phyloP scores from a whole-genome alignment of 2,888 invertebrate genomes.

The Aphelenchoides bicaudatus region DNA sequence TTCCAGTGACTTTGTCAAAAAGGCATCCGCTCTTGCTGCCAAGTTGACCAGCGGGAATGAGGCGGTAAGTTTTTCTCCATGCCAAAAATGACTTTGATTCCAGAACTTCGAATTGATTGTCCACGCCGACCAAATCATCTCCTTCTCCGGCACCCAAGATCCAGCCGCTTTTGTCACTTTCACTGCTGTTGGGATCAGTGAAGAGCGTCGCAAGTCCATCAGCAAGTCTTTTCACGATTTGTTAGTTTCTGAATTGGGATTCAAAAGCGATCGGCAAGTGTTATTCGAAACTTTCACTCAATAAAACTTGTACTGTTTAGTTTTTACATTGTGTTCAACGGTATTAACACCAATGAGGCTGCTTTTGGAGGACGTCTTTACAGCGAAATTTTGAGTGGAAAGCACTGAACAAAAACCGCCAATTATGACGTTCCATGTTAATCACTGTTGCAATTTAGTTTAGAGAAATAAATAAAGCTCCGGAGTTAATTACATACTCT shows the following conservation, averaged over 20 bases:
- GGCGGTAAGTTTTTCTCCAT: background rate
- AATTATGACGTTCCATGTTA: too few species aligned
- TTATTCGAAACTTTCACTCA: background rate
- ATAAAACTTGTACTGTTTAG: background rate
- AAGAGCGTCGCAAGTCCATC: background rate
- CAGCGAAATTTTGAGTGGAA: background rate
- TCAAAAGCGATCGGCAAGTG: background rate
- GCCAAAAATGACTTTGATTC: too few species aligned
- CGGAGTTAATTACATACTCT: too few species aligned
- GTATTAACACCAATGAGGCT: background rate
- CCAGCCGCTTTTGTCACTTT: conserved; percentile 3
- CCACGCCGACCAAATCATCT: conserved; percentile 3
- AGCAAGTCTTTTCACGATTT: background rate
- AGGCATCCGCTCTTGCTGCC: background rate
- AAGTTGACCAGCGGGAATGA: background rate
- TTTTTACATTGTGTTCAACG: background rate
- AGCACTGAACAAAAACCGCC: too few species aligned
- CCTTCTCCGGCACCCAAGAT: background rate
- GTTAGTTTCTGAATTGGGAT: background rate
- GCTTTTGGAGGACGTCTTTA: background rate
- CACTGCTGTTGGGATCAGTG: background rate
- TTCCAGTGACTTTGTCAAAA: background rate
- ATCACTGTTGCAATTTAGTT: too few species aligned
- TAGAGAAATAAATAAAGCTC: too few species aligned
- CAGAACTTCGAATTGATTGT: conserved; percentile 1